A percentile compares a stretch with the other conserved stretches of the same genome.
Evolutionary conservation across 1,140 invertebrate species (phyloP).

Genomic region (Panagrolaimus sp.): DNA sequence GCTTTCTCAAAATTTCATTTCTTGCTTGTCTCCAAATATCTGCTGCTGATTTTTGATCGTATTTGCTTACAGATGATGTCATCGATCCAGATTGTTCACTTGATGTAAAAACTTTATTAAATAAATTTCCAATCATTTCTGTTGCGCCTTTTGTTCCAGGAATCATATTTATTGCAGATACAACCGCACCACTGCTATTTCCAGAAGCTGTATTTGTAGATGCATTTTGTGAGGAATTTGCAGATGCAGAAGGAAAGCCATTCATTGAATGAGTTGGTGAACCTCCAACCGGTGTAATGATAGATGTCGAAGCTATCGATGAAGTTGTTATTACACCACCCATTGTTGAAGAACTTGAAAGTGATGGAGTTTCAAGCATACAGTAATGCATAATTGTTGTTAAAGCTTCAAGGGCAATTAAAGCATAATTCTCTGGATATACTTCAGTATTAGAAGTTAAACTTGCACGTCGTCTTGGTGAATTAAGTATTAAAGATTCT

Average conservation of each 20-base stretch:
- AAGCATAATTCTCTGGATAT: constrained; percentile 72
- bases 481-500: constrained; percentile 4
- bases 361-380: constrained; percentile 67
- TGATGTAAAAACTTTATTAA: constrained; percentile 43
- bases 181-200: constrained; percentile 60
- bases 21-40: constrained; percentile 37
- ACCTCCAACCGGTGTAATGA: too few relatives aligned
- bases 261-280: neutral
- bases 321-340: constrained; percentile 53
- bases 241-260: neutral
- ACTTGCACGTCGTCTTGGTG: constrained; percentile 11
- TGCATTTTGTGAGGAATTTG: neutral
- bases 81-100: constrained; percentile 10
- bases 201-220: constrained; percentile 30
- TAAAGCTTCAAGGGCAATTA: constrained; percentile 72
- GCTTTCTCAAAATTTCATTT: constrained; percentile 40
- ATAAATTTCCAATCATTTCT: constrained; percentile 74
- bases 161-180: constrained; percentile 49
- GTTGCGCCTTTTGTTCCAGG: constrained; percentile 47
- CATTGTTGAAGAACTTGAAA: constrained; percentile 53
- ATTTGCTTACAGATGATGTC: constrained; percentile 11
- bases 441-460: constrained; percentile 2
- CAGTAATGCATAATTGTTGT: constrained; percentile 80
- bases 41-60: constrained; percentile 20
- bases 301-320: too few relatives aligned